These are phyloP conservation scores for Muscina levida DNA, from an alignment of 2,888 invertebrate genomes.

Conservation along the genomic window DNA sequence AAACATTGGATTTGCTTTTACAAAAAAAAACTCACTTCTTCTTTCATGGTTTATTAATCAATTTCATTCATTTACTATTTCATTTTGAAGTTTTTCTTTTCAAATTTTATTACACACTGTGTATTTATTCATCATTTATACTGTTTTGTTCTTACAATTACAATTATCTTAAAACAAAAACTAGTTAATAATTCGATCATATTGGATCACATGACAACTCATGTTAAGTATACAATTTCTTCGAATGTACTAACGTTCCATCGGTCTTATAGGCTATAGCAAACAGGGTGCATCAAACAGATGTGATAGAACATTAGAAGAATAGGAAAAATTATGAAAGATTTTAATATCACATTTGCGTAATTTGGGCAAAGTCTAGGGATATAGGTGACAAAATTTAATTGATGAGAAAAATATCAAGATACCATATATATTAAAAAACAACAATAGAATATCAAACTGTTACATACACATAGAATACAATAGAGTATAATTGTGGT, in stretches of 20 bases:
- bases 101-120: conserved; percentile 51
- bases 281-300: background rate
- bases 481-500: too few species aligned
- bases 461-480: too few species aligned
- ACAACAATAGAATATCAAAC: too few species aligned
- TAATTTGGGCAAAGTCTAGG: too few species aligned
- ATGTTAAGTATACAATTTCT: conserved; percentile 8
- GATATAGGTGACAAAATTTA: too few species aligned
- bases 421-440: too few species aligned
- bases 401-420: too few species aligned
- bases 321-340: too few species aligned
- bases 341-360: too few species aligned
- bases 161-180: background rate
- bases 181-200: background rate
- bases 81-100: conserved; percentile 38
- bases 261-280: background rate
- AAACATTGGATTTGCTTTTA: too few species aligned
- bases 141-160: background rate
- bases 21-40: background rate
- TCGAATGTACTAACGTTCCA: too few species aligned
- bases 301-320: background rate
- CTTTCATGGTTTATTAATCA: conserved; percentile 46
- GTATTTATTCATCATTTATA: conserved; percentile 13
- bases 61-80: conserved; percentile 29
- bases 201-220: background rate